Evolutionary conservation across 2,888 invertebrate species (phyloP).

Genomic region (Limnephilus rhombicus): DNA sequence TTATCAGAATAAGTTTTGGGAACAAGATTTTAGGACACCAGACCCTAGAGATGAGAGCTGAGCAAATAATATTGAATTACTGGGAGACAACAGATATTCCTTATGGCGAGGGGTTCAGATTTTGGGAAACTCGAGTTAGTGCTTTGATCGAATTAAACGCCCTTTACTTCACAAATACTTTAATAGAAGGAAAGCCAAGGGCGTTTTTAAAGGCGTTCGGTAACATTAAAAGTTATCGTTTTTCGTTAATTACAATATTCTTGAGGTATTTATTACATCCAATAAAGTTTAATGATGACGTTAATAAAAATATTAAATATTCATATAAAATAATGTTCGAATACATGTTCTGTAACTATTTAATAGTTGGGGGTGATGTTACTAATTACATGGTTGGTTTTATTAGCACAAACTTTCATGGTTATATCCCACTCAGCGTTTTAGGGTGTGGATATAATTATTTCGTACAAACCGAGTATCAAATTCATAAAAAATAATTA

Average conservation of each 20-base stretch:
- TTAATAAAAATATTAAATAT: neutral
- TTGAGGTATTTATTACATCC: slow-evolving; percentile 11
- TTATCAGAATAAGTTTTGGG: neutral
- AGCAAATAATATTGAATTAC: slow-evolving; percentile 36
- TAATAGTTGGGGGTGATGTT: neutral
- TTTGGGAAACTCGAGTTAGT: slow-evolving; percentile 28
- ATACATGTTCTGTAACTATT: neutral
- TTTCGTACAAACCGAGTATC: too few relatives aligned
- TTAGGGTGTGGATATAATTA: too few relatives aligned
- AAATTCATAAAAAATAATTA: too few relatives aligned
- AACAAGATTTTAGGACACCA: neutral
- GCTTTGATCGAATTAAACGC: slow-evolving; percentile 18
- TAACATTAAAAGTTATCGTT: neutral
- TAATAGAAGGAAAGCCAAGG: neutral
- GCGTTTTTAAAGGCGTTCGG: slow-evolving; percentile 15
- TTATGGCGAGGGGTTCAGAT: slow-evolving; percentile 15
- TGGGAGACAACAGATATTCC: slow-evolving; percentile 19
- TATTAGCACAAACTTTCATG: neutral
- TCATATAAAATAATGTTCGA: neutral
- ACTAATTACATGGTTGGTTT: neutral
- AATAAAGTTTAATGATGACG: neutral
- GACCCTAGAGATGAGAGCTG: neutral
- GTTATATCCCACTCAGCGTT: neutral
- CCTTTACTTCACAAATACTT: slow-evolving; percentile 9
- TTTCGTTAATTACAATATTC: neutral